Evolutionary conservation across 2,797 vertebrate genomes (phyloP).

Genomic region (Sebastes trivittatus): DNA sequence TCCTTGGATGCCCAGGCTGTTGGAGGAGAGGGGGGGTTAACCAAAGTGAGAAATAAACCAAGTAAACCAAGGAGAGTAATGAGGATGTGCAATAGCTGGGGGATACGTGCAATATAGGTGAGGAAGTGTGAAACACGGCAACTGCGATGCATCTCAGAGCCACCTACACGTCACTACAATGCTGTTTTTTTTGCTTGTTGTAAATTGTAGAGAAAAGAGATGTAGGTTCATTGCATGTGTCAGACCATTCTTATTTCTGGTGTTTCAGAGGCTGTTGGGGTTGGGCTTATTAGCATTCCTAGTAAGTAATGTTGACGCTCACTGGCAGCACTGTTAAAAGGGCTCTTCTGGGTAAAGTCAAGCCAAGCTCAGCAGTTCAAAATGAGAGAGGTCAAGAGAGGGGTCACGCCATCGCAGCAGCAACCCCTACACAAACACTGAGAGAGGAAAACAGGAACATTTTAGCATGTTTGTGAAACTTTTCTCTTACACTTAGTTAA

Average conservation of each 20-base stretch:
- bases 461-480: constrained; percentile 18
- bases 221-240: constrained; percentile 26
- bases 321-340: constrained; percentile 60
- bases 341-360: constrained; percentile 53
- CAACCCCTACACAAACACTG: constrained; percentile 15
- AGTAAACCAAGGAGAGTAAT: constrained; percentile 50
- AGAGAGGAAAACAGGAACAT: constrained; percentile 4
- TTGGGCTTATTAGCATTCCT: constrained; percentile 63
- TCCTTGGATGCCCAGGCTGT: constrained; percentile 72
- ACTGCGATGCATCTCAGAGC: constrained; percentile 5
- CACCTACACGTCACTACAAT: constrained; percentile 1
- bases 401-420: constrained; percentile 39
- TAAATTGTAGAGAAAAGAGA: constrained; percentile 23
- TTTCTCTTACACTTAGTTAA: not conserved
- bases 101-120: constrained; percentile 63
- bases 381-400: constrained; percentile 44
- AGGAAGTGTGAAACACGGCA: constrained; percentile 35
- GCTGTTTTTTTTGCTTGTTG: not conserved
- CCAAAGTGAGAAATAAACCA: constrained; percentile 38
- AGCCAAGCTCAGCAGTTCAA: constrained; percentile 48
- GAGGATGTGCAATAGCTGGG: constrained; percentile 64
- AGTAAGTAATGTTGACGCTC: constrained; percentile 49
- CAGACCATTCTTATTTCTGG: constrained; percentile 36
- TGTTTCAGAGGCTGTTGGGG: constrained; percentile 16
- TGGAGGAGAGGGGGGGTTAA: constrained; percentile 33